Evolutionary conservation across 2,888 invertebrate species (phyloP).

Genomic region (Andrena camellia): DNA sequence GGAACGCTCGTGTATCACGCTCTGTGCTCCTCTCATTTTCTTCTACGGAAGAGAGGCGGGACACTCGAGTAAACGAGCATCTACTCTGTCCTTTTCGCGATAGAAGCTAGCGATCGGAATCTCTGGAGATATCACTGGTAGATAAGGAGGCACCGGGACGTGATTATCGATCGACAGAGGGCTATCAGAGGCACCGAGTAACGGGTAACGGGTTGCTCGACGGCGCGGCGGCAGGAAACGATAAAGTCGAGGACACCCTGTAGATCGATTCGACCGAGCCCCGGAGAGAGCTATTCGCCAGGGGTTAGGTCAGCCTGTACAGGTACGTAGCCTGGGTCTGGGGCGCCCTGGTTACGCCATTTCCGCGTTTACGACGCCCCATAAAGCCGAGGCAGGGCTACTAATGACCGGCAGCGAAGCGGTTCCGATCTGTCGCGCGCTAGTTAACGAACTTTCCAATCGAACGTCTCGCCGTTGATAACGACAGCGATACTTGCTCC

Average conservation of each 20-base stretch:
- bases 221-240: conserved; percentile 22
- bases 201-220: conserved; percentile 9
- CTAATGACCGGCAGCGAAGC: conserved; percentile 51
- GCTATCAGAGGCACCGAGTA: conserved; percentile 24
- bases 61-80: background rate
- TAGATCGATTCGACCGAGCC: conserved; percentile 50
- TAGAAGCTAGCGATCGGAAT: background rate
- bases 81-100: background rate
- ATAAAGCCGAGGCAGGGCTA: conserved; percentile 60
- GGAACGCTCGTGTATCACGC: conserved; percentile 22
- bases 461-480: background rate
- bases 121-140: conserved; percentile 1
- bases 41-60: conserved; percentile 1
- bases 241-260: conserved; percentile 50
- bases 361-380: conserved; percentile 63
- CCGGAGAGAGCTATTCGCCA: conserved; percentile 40
- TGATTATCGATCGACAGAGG: conserved; percentile 30
- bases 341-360: conserved; percentile 44
- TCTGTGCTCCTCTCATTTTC: background rate
- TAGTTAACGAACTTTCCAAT: conserved; percentile 1
- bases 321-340: conserved; percentile 43
- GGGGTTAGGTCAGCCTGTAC: conserved; percentile 49
- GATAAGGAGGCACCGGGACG: conserved; percentile 2
- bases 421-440: conserved; percentile 39
- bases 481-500: background rate